A percentile compares a stretch with the other conserved stretches of the same genome.
These are phyloP conservation scores for Propithecus deckenii DNA, from an alignment of 2,797 vertebrate genomes.

Conservation along the genomic window DNA sequence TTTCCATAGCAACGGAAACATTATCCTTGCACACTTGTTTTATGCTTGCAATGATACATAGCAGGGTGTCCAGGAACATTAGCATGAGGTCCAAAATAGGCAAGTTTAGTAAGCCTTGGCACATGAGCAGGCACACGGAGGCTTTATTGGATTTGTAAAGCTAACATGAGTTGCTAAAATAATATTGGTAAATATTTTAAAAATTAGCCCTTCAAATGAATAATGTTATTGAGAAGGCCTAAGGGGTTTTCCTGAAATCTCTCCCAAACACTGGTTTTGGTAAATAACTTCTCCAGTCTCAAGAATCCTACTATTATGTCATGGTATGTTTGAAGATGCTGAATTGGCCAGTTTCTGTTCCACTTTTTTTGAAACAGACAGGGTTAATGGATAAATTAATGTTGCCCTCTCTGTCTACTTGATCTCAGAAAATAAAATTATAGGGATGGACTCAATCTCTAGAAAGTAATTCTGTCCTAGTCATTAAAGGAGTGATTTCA, in stretches of 20 bases:
- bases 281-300: not conserved
- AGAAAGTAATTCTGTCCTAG: not conserved
- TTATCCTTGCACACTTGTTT: constrained; percentile 32
- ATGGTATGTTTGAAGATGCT: not conserved
- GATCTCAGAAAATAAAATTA: not conserved
- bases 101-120: not conserved
- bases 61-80: not conserved
- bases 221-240: not conserved
- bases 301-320: not conserved
- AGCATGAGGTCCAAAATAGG: not conserved
- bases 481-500: not conserved
- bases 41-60: constrained; percentile 36
- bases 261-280: not conserved
- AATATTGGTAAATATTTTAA: not conserved
- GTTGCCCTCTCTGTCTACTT: not conserved
- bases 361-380: not conserved
- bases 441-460: not conserved
- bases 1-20: constrained; percentile 61
- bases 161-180: not conserved
- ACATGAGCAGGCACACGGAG: not conserved
- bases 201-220: not conserved
- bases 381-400: not conserved
- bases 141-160: not conserved
- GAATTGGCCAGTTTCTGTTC: not conserved
- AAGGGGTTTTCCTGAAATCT: not conserved